Conservation (phyloP, 1,140 invertebrate species). For the Rhyzopertha dominica region DNA sequence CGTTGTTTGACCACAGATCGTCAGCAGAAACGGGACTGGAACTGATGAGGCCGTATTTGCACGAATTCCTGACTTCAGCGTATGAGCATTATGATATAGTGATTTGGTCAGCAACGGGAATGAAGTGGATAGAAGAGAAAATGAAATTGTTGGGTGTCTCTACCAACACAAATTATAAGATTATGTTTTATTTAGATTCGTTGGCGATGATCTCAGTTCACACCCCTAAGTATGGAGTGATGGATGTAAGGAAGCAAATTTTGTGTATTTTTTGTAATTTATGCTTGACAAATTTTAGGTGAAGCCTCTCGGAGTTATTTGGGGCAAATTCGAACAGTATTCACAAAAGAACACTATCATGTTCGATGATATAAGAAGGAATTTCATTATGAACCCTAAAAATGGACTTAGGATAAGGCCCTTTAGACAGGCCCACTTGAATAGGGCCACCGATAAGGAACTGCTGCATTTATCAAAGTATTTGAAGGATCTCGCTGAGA, state of each 20-base stretch:
- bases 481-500: conserved; percentile 74
- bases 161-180: conserved; percentile 81
- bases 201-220: conserved; percentile 94
- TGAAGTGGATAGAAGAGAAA: conserved; percentile 98
- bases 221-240: conserved; percentile 78
- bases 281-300: conserved; percentile 71
- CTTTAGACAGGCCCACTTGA: conserved; percentile 86
- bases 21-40: conserved; percentile 82
- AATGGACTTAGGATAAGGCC: conserved; percentile 86
- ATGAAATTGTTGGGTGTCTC: conserved; percentile 89
- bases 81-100: conserved; percentile 87
- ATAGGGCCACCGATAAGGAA: conserved; percentile 79
- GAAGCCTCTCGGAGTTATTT: conserved; percentile 94
- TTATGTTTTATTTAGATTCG: conserved; percentile 87
- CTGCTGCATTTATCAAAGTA: conserved; percentile 79
- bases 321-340: conserved; percentile 91
- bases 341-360: conserved; percentile 92
- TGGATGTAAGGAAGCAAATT: conserved; percentile 60
- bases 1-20: conserved; percentile 91
- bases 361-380: conserved; percentile 95
- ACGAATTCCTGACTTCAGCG: conserved; percentile 89
- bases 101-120: conserved; percentile 93
- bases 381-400: conserved; percentile 97
- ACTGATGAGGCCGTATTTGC: conserved; percentile 91
- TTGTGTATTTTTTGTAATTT: conserved; percentile 2